Base-by-base conservation (phyloP, 1,140 invertebrate genomes). In the Penaeus chinensis region DNA sequence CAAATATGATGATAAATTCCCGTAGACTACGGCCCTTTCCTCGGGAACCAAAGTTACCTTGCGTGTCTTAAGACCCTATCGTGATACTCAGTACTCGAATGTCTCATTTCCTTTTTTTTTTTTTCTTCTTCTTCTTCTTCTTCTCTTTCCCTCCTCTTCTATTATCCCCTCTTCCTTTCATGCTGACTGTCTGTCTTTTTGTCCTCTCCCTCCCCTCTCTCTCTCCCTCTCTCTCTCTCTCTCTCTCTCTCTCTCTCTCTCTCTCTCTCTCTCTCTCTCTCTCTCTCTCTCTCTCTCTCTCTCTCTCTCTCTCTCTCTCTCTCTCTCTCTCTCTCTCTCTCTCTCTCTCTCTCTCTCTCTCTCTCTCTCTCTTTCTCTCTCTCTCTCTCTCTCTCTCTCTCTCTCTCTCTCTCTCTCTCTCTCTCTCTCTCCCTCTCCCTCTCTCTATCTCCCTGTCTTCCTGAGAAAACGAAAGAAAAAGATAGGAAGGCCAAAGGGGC, bases 371-470 rank as follows among this genome's bases (percentile, higher is more conserved):
- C 69, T 71, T 32, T 71, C 69, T 71, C 69, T 71, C 69, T 71
- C 69, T 76, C 71, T 76, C 71, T 76, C 71, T 76, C 71, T 76
- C 71, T 76, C 71, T 76, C 71, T 76, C 71, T 76, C n/a, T 18
- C 71, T 76, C 71, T 18, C 71, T 76, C 71, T 76, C 71, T 32
- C 24, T 32, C 20, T 32, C 13, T 76, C 71, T 76, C 24, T 76
- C 24, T 76, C 71, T 76, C 24, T 76, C 71, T 76, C 24, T 27
- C 2, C 47, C 71, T 76, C 11, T 27, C 71, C 20, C 24, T 32
- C 71, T 76, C 71, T 76, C 71, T 47, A 47, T 47, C 42, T 47
- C 42, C 3, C 42, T 10, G 3, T 5, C 10, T 13, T 47, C 47
- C 11, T 47, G 47, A 47, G 11, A 47, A 0, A 54, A 13, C 0